Base-by-base conservation (phyloP, 2,888 invertebrate species). In the Acronicta alni region DNA sequence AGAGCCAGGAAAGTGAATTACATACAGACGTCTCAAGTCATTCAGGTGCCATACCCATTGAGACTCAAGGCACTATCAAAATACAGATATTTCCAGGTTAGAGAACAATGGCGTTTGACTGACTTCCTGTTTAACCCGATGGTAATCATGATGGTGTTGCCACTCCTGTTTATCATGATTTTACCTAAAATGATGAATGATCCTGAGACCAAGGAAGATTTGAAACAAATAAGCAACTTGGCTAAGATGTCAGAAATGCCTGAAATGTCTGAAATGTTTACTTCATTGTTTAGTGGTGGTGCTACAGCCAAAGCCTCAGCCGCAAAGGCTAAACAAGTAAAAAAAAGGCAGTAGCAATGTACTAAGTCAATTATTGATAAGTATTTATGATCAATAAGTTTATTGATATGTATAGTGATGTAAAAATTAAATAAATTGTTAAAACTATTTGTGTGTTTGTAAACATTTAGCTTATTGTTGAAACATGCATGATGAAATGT, bases 121-220 rank as follows among this genome's bases (percentile, higher is more conserved):
- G 99, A 99, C 93, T 98, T 99, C 89, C 89, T 99, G 32, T 97
- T 99, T 89, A 99, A 98, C 89, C 99, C 99, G 2, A 99, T 99
- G 99, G 98, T 99, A 6, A 95, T 99, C 66, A 99, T 99, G 98
- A 99, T 99, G 99, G 96, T 99, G 18, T 88, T 99, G 68, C 99
- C 99, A 0, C 92, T 99, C 30, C 85, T 99, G 5, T 93, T 99
- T 7, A 97, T 99, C 77, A 97, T 99, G 96, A 95, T 99, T 66
- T 90, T 99, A 80, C 99, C 99, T 0, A 99, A 99, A 89, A 97
- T 99, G 96, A 98, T 99, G 97, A 99, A 98, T 84, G 99, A 99
- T 91, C 99, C 99, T 5, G 99, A 99, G 88, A 98, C 99, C 2
- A 98, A 99, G 85, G 98, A 98, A 91, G 98, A 98, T 91, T 96